Evolutionary conservation across 2,113 vertebrate genomes (phyloP), one percentile per base, ranked within the genome.

Genomic region (Castor canadensis): DNA sequence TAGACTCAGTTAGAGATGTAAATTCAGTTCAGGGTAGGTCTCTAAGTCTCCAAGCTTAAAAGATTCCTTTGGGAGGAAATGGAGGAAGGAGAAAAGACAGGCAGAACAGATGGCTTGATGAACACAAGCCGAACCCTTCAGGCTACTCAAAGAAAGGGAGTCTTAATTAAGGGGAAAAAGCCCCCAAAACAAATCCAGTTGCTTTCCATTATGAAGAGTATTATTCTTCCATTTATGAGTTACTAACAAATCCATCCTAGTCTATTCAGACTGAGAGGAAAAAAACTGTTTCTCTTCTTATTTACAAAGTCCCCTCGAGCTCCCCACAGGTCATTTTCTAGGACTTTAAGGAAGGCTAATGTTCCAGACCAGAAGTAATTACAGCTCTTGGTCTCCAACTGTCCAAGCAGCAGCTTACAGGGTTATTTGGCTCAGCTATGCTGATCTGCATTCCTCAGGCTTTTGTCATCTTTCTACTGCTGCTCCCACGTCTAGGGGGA

Each of bases 291-390:
- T 28, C 71, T 89, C 66, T 93, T 49, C 52, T 73, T 7, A 4
- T 79, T 95, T 97, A 86, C 75, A 26, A 64, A 82, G 73, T 47
- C 32, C 43, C 58, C 69, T 24, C 9, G 28, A 49, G 75, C 84
- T 83, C 87, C 58, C 52, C 13, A 22, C 0, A 1, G 1, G 38
- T 76, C 24, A 43, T 35, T 67, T 67, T 66, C 71, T 73, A 58
- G 52, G 90, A 95, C 28, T 56, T 91, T 81, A 97, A 88, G 40
- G 91, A 89, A 76, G 52, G 40, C 85, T 64, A 76, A 76, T 94
- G 62, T 89, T 96, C 93, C 87, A 95, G 93, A 87, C 54, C 91
- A 96, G 30, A 95, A 47, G 89, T 96, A 97, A 94, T 96, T 95
- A 97, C 96, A 93, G 83, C 92, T 95, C 88, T 93, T 22, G 66